Evolutionary conservation across 1,140 invertebrate genomes (phyloP), one percentile per base, ranked within the genome.

Genomic region (Muscidifurax raptorellus): DNA sequence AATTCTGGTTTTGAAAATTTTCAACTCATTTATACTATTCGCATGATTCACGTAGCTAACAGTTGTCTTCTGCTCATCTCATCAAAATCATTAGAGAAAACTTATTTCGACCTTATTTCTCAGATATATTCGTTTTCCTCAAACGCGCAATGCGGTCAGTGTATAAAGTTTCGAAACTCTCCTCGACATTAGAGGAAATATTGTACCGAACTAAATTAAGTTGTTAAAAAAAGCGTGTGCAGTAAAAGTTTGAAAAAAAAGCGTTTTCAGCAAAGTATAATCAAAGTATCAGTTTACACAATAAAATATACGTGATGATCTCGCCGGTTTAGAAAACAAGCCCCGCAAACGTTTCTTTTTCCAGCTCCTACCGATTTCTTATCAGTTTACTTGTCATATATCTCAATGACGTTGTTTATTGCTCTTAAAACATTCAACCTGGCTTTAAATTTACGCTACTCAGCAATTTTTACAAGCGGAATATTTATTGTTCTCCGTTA

Each of bases 371-470:
- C 0, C 9, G 28, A 27, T 77, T 80, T 15, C 40, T 69, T 76
- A 80, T 80, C 67, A 40, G 28, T 75, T 32, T 30, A 75, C 18
- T 80, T 66, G 32, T 59, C 52, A n/a, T 80, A 59, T 59, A 25
- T 69, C 27, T 66, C 40, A 75, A 74, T 80, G 44, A 36, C 28
- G 30, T 75, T 80, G 30, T 75, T 85, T 75, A 80, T 85, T 64
- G 76, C 76, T n/a, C 3, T 59, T 78, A 36, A 59, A 59, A 74
- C 30, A 74, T 30, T 72, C 27, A 72, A 72, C 30, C 13, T 74
- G 18, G 52, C 52, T n/a, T 59, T 59, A 22, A 59, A 59, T 59
- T n/a, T 7, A 22, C 22, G 15, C 22, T n/a, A 6, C 52, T 22
- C 52, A 6, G 52, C 4, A 59, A 7, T 59, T 59, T 59, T 59